Evolutionary conservation across 2,113 vertebrate species (phyloP).

Genomic region (Dromaius novaehollandiae): DNA sequence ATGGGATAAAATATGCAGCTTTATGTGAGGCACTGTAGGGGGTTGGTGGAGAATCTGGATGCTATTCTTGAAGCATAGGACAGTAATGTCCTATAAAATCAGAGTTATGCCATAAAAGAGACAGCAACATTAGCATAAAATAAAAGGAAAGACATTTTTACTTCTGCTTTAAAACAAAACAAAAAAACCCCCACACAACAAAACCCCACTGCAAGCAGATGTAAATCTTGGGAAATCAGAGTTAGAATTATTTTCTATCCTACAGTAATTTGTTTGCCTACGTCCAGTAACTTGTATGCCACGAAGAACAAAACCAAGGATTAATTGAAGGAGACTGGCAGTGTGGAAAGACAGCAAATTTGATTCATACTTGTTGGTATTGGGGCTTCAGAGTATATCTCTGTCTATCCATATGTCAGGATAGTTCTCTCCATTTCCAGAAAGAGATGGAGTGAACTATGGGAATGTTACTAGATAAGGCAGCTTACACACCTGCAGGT

Average conservation of each 20-base stretch:
- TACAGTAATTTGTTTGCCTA: neutral
- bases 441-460: neutral
- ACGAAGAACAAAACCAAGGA: neutral
- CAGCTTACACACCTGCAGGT: neutral
- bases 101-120: neutral
- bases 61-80: conserved; percentile 1
- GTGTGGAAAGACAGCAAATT: neutral
- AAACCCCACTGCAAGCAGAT: neutral
- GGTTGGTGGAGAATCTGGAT: neutral
- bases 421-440: neutral
- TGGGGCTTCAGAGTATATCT: neutral
- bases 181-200: neutral
- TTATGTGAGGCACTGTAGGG: conserved; percentile 20
- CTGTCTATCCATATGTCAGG: neutral
- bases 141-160: neutral
- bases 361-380: neutral
- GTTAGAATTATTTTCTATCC: neutral
- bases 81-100: conserved; percentile 17
- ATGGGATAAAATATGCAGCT: conserved; percentile 26
- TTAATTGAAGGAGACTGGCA: neutral
- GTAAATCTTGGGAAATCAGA: neutral
- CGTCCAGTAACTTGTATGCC: neutral
- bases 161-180: neutral
- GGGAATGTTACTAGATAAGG: neutral
- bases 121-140: neutral